Percentiles rank a stretch among this genome's conserved stretches.
phyloP scores from a whole-genome alignment of 2,888 invertebrate species.

The Nomada fabriciana region DNA sequence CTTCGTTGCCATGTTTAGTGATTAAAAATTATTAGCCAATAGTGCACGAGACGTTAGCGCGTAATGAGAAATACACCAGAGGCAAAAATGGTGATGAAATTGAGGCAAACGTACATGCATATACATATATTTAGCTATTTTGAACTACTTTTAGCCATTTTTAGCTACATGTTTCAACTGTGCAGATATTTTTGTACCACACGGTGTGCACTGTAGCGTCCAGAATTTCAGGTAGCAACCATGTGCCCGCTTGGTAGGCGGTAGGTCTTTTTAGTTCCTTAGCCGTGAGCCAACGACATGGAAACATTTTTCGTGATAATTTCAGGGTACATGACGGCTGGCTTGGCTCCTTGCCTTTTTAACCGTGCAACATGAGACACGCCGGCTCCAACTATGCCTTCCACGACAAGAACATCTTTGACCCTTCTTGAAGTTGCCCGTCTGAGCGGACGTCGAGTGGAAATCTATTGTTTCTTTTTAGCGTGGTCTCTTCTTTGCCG shows the following conservation, averaged over 20 bases:
- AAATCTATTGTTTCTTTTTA: constrained; percentile 40
- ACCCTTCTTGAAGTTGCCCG: constrained; percentile 13
- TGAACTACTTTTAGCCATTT: no score
- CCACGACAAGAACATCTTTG: constrained; percentile 4
- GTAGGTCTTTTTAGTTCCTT: background rate
- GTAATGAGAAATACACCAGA: no score
- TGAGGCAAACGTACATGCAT: no score
- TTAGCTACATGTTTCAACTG: no score
- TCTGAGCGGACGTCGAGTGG: constrained; percentile 31
- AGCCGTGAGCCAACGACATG: constrained; percentile 30
- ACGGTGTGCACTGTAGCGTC: no score
- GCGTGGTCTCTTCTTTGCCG: constrained; percentile 15
- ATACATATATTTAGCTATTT: no score
- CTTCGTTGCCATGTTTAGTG: no score
- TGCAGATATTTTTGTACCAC: no score
- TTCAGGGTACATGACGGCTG: constrained; percentile 48
- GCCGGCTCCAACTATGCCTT: background rate
- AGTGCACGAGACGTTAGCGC: no score
- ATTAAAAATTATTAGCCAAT: no score
- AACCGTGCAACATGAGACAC: constrained; percentile 41
- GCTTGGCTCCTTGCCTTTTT: constrained; percentile 43
- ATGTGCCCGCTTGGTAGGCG: background rate
- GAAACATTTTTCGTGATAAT: constrained; percentile 51
- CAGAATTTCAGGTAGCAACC: no score
- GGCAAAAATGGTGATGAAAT: no score